A percentile compares a stretch with the other conserved stretches of the same genome.
Conservation (phyloP, 1,140 invertebrate genomes). For the Aphaenogaster floridana region DNA sequence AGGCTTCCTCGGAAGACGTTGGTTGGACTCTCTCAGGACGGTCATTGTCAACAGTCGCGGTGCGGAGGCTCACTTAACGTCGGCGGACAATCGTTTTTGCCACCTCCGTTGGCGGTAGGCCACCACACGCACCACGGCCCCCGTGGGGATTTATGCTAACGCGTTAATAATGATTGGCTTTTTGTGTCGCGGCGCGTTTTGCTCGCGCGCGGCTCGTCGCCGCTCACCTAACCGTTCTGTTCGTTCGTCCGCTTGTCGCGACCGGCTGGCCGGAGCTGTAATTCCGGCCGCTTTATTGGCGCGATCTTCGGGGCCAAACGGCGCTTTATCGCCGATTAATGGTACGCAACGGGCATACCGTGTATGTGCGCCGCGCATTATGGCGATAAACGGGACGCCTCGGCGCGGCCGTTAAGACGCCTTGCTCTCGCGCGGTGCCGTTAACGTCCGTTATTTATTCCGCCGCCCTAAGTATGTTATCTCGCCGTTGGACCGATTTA, state of each 20-base stretch:
- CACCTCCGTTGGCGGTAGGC: constrained; percentile 36
- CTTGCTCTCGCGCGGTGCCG: constrained; percentile 18
- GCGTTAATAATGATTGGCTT: constrained; percentile 77
- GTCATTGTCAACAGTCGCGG: constrained; percentile 70
- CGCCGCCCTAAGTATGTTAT: constrained; percentile 40
- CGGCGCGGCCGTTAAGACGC: constrained; percentile 55
- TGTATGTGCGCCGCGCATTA: constrained; percentile 54
- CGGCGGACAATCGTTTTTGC: constrained; percentile 72
- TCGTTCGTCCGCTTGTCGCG: constrained; percentile 9
- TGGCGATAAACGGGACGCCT: constrained; percentile 64
- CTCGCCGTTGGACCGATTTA: constrained; percentile 39
- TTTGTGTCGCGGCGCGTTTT: constrained; percentile 60
- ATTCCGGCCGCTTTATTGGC: constrained; percentile 71
- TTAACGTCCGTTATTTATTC: constrained; percentile 63
- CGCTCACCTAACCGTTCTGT: not conserved
- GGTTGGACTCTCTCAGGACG: constrained; percentile 10
- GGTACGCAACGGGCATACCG: constrained; percentile 52
- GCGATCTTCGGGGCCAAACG: constrained; percentile 42
- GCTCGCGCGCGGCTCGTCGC: constrained; percentile 34
- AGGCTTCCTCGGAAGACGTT: constrained; percentile 56
- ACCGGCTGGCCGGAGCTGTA: constrained; percentile 51
- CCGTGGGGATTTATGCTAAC: constrained; percentile 74
- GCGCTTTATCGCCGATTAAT: constrained; percentile 76
- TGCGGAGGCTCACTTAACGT: constrained; percentile 51
- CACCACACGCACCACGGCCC: not conserved